Conservation (phyloP, 2,113 vertebrate species). For the Prionailurus bengalensis region DNA sequence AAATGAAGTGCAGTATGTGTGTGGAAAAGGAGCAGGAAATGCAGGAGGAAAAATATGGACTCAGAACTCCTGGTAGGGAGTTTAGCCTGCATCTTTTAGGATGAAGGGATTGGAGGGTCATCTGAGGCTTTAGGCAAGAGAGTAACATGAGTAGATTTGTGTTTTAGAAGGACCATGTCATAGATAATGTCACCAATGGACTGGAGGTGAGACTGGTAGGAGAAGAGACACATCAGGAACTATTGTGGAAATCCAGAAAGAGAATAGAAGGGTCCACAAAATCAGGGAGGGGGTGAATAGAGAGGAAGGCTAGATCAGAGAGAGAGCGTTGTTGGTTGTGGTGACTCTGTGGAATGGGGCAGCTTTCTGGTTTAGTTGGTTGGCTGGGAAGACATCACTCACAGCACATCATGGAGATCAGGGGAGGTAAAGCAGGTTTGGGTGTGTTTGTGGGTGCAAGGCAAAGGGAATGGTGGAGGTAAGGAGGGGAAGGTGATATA, state of each 20-base stretch:
- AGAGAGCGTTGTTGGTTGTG: not conserved
- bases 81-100: not conserved
- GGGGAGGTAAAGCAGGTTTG: not conserved
- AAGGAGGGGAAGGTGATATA: not conserved
- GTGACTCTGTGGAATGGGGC: not conserved
- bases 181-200: not conserved
- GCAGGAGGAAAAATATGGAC: not conserved
- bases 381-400: not conserved
- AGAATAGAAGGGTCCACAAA: not conserved
- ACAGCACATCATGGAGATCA: not conserved
- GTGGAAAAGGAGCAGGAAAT: not conserved
- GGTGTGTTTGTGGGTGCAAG: not conserved
- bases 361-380: not conserved
- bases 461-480: rapidly evolving
- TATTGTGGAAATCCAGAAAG: not conserved
- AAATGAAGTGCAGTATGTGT: not conserved
- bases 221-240: not conserved
- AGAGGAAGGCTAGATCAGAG: not conserved
- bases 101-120: not conserved
- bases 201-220: not conserved
- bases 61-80: not conserved
- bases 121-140: not conserved
- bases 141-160: not conserved
- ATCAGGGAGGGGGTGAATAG: not conserved
- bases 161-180: not conserved